Evolutionary conservation across 2,113 vertebrate genomes (phyloP).

Genomic region (Neogobius melanostomus): DNA sequence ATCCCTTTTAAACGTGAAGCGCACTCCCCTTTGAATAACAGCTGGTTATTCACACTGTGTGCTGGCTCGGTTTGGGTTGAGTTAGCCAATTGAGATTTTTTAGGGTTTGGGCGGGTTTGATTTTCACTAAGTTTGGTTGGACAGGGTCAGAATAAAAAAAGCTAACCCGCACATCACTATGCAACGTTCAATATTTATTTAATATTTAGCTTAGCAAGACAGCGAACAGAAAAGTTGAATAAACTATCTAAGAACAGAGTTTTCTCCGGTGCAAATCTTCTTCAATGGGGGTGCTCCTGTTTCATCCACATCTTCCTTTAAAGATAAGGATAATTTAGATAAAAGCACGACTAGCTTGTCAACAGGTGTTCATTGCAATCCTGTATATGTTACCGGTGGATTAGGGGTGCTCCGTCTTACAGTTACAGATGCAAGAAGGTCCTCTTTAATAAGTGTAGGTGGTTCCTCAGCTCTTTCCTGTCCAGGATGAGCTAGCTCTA

Average conservation of each 20-base stretch:
- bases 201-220: slow-evolving; percentile 36
- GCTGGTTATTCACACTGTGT: no score
- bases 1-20: no score
- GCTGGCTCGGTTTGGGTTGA: no score
- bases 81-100: no score
- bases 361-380: not conserved
- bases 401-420: slow-evolving; percentile 42
- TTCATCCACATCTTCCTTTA: slow-evolving; percentile 83
- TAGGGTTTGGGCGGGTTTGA: no score
- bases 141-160: no score
- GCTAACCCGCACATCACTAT: not conserved
- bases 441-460: slow-evolving; percentile 95
- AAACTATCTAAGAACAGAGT: slow-evolving; percentile 86
- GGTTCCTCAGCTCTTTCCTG: slow-evolving; percentile 94
- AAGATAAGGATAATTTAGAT: slow-evolving; percentile 8
- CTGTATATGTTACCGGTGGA: slow-evolving; percentile 51
- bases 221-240: slow-evolving; percentile 40
- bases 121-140: no score
- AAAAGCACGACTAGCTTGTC: not conserved
- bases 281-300: slow-evolving; percentile 86
- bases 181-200: slow-evolving; percentile 26
- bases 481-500: slow-evolving; percentile 86
- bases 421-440: slow-evolving; percentile 76
- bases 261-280: slow-evolving; percentile 88
- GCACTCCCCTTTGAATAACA: no score